Percentiles rank a stretch among this genome's conserved stretches.
Conservation (phyloP, 2,113 vertebrate genomes). For the Rhynchomys soricoides region DNA sequence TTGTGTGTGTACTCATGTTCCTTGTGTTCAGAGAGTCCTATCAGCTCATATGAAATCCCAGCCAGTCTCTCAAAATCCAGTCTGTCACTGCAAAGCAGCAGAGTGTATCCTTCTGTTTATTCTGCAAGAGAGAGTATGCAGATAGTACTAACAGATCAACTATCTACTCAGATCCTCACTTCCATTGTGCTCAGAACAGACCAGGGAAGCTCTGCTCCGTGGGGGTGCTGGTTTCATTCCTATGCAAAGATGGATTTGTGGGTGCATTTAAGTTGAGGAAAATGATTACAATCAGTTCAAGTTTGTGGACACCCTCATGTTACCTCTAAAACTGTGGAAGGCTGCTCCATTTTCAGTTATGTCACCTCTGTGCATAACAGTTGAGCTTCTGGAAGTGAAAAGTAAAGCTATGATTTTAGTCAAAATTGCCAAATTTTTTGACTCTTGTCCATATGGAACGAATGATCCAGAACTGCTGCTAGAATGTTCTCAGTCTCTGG, state of each 20-base stretch:
- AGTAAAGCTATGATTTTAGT: rapidly evolving
- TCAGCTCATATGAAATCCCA: rapidly evolving
- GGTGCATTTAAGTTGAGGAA: background rate
- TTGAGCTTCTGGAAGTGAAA: conserved; percentile 31
- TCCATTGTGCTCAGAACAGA: background rate
- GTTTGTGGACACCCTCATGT: background rate
- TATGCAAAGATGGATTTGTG: background rate
- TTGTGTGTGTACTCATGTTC: background rate
- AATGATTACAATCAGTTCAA: conserved; percentile 6
- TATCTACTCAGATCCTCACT: background rate
- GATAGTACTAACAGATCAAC: background rate
- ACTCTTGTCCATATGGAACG: rapidly evolving
- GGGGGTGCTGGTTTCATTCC: background rate
- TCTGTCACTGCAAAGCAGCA: background rate
- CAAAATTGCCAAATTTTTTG: background rate
- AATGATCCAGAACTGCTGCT: no score
- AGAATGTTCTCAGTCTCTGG: background rate
- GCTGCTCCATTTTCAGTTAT: conserved; percentile 3
- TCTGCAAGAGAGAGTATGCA: rapidly evolving
- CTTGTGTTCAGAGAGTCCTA: no score
- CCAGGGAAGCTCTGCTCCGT: background rate
- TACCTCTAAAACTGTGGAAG: conserved; percentile 46
- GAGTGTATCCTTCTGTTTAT: background rate
- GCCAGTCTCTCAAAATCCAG: rapidly evolving
- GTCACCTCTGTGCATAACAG: background rate